Conservation (phyloP, 2,888 invertebrate genomes). For the Brachynemurus nebulosus region DNA sequence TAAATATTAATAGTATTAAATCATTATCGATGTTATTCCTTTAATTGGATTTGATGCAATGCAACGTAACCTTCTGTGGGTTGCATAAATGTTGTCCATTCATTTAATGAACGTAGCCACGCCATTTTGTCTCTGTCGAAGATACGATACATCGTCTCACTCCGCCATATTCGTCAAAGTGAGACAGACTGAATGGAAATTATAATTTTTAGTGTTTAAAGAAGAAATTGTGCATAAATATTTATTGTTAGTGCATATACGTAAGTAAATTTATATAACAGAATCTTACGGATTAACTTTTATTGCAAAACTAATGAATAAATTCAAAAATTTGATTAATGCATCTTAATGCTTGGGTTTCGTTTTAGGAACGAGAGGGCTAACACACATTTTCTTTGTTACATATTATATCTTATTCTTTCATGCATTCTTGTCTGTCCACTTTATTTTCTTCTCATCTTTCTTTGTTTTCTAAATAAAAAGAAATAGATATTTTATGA, state of each 20-base stretch:
- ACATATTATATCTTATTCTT: conserved; percentile 11
- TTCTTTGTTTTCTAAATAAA: conserved; percentile 10
- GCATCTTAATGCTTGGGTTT: conserved; percentile 6
- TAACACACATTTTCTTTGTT: conserved; percentile 11
- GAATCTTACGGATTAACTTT: neutral
- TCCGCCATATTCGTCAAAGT: conserved; percentile 11
- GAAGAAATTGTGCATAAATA: neutral
- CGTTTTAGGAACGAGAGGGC: conserved; percentile 8
- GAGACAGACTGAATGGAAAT: conserved; percentile 11
- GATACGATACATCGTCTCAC: conserved; percentile 9
- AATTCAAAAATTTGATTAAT: conserved; percentile 5
- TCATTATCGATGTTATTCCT: too few relatives aligned
- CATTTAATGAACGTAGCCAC: conserved; percentile 7
- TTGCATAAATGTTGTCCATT: conserved; percentile 8
- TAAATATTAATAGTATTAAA: too few relatives aligned
- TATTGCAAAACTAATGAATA: neutral
- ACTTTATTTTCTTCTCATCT: conserved; percentile 9
- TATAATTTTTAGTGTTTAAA: conserved; percentile 7
- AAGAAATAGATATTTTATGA: conserved; percentile 8
- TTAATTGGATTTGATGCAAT: too few relatives aligned
- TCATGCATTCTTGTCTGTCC: conserved; percentile 9
- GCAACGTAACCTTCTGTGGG: too few relatives aligned
- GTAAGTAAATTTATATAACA: conserved; percentile 7
- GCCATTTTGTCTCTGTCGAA: conserved; percentile 11
- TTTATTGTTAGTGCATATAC: neutral